Evolutionary conservation across 2,888 invertebrate genomes (phyloP), one percentile per base, ranked within the genome.

Genomic region (Amiota communis): DNA sequence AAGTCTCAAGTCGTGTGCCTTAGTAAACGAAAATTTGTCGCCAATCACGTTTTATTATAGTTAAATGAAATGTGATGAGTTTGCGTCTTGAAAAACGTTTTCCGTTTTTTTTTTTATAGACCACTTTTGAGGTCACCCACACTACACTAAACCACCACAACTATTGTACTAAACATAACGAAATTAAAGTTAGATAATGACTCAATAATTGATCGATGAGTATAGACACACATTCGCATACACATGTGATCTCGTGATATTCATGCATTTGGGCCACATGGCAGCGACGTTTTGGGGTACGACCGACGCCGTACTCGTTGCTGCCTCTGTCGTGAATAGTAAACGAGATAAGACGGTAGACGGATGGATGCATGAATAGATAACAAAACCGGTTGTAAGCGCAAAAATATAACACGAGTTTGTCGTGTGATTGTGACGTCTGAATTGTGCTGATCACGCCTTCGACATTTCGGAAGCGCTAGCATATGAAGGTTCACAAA

Each of bases 401-500:
- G 20, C 9, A 64, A 9, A 17, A 64, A 15, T 46, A 47, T 6
- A 8, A 17, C 64, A 64, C 64, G 64, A 64, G 64, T 64, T 47
- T 47, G 11, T 64, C 64, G 64, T 46, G 46, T 64, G 64, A 64
- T 64, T 64, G 46, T 46, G n/a, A 64, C 46, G 64, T 46, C 47
- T 36, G 36, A 36, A 36, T 36, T 36, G 15, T 10, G 59, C 59
- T 17, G 59, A 59, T 59, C 59, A 59, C 20, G 59, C 17, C 59
- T 20, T 59, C 59, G 13, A 1, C 20, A 20, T 11, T 11, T 17
- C 12, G 59, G 11, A 17, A 20, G 59, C 17, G 10, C 8, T 36
- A 36, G 0, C 36, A 59, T 59, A 23, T 59, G 23, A 59, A 59
- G 17, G 59, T 20, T 6, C 36, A 36, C 36, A 36, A 36, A 36